These are phyloP conservation scores for Callithrix jacchus DNA, from an alignment of 2,113 vertebrate species.

Conservation along the genomic window DNA sequence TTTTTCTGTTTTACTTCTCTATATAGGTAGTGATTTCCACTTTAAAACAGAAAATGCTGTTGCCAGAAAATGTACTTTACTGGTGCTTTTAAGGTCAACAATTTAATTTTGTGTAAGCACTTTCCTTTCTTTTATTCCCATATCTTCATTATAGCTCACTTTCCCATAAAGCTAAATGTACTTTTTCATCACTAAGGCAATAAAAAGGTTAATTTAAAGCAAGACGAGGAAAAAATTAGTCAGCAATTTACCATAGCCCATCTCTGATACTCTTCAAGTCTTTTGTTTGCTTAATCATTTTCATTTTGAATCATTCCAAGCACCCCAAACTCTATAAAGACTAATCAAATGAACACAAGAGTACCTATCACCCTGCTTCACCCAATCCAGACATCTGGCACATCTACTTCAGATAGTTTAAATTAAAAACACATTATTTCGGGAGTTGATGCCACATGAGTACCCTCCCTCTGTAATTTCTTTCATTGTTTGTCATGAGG, in stretches of 20 bases:
- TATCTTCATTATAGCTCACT: slow-evolving; percentile 57
- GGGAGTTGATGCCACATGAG: not conserved
- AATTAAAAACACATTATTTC: not conserved
- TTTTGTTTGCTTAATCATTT: not conserved
- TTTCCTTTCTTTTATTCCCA: slow-evolving; percentile 55
- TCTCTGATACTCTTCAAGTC: not conserved
- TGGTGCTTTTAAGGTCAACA: slow-evolving; percentile 53
- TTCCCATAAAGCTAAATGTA: slow-evolving; percentile 65
- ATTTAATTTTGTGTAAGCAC: slow-evolving; percentile 49
- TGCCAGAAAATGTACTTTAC: slow-evolving; percentile 26
- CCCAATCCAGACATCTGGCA: not conserved
- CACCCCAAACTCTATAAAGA: not conserved
- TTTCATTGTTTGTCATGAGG: not conserved
- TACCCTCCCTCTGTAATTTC: not conserved
- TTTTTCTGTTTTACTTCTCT: not conserved
- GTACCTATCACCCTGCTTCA: too few relatives aligned
- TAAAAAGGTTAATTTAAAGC: slow-evolving; percentile 73
- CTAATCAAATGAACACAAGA: not conserved
- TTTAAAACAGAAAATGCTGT: not conserved
- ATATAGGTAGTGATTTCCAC: not conserved
- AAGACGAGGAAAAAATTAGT: not conserved
- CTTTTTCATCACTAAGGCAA: slow-evolving; percentile 44
- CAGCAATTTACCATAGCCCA: not conserved
- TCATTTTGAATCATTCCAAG: not conserved
- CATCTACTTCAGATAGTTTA: not conserved